Conservation (phyloP, 2,797 vertebrate genomes). For the Rhynchonycteris naso region DNA sequence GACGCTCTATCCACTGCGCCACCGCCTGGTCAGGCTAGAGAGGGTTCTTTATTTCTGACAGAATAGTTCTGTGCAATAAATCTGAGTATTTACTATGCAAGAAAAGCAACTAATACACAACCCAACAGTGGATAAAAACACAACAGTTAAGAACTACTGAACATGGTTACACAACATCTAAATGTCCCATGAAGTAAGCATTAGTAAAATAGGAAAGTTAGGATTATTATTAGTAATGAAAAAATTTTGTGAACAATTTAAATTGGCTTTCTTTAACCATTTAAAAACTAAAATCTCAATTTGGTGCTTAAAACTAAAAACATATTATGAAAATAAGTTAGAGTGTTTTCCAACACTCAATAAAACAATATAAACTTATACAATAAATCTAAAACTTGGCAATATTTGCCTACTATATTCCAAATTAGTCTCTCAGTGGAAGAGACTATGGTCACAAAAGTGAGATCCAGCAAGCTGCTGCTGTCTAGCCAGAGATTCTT, state of each 20-base stretch:
- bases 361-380: neutral
- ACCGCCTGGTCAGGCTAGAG: no score
- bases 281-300: neutral
- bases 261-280: slow-evolving; percentile 45
- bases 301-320: slow-evolving; percentile 31
- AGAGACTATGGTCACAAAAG: neutral
- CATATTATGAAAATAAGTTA: neutral
- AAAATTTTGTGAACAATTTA: slow-evolving; percentile 31
- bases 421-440: neutral
- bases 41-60: neutral
- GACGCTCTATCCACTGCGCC: no score
- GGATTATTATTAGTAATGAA: neutral
- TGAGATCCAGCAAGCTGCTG: neutral
- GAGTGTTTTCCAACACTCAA: neutral
- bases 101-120: neutral
- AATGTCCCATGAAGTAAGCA: neutral
- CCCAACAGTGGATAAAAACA: neutral
- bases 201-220: neutral
- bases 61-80: neutral
- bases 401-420: neutral
- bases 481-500: neutral
- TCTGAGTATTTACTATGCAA: neutral
- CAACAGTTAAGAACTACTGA: neutral
- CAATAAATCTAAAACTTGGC: neutral
- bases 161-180: neutral